Evolutionary conservation across 2,113 vertebrate genomes (phyloP).

Genomic region (Python bivittatus): DNA sequence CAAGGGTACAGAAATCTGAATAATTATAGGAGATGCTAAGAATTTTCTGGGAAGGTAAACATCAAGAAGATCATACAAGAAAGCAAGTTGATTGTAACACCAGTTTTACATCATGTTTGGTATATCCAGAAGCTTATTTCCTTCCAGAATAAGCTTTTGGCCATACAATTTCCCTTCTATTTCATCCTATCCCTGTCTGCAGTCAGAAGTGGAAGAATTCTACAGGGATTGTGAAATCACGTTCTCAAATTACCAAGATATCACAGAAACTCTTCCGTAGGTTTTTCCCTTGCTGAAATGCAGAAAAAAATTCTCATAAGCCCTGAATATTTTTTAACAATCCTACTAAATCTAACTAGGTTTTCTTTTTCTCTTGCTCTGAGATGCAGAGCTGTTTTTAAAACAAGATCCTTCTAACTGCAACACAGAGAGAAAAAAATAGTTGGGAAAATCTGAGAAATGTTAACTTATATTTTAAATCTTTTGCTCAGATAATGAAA

Average conservation of each 20-base stretch:
- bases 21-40: no score
- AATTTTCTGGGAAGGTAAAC: neutral
- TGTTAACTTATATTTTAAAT: constrained; percentile 53
- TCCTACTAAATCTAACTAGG: neutral
- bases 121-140: neutral
- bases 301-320: neutral
- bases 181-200: no score
- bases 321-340: neutral
- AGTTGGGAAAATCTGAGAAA: constrained; percentile 36
- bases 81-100: no score
- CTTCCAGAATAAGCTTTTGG: neutral
- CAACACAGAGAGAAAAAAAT: neutral
- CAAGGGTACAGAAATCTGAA: no score
- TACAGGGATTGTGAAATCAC: neutral
- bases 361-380: neutral
- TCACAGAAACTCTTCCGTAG: neutral
- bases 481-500: constrained; percentile 37
- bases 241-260: neutral
- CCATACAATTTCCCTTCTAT: no score
- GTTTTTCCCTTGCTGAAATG: neutral
- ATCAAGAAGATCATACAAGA: no score
- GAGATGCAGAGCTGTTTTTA: neutral
- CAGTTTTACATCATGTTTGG: neutral
- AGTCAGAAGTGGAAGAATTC: neutral
- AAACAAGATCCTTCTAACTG: neutral